phyloP scores from a whole-genome alignment of 2,113 vertebrate genomes.

The Nycticorax nycticorax region DNA sequence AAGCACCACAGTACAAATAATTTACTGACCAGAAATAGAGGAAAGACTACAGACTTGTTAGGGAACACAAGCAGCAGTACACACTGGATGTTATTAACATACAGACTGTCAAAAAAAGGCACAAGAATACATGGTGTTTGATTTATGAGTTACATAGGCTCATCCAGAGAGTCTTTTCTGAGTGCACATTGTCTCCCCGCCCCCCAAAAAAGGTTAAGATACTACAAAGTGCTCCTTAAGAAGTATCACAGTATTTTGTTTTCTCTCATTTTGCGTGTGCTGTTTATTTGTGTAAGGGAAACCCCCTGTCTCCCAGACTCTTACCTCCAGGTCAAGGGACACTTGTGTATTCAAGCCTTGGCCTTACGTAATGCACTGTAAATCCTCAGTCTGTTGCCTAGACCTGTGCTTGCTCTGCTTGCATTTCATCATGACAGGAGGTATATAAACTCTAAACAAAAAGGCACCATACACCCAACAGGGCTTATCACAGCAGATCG shows the following conservation, averaged over 20 bases:
- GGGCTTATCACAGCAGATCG: neutral
- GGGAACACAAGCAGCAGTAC: neutral
- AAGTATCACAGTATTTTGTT: neutral
- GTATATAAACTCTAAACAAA: neutral
- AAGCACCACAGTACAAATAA: neutral
- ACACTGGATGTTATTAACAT: neutral
- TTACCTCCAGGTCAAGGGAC: neutral
- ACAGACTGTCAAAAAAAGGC: neutral
- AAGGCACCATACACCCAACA: neutral
- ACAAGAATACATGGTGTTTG: neutral
- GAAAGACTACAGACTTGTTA: neutral
- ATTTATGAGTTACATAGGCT: neutral
- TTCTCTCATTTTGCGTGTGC: neutral
- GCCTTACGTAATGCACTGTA: neutral
- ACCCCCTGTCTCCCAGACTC: neutral
- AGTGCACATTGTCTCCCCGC: neutral
- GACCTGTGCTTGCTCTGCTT: neutral
- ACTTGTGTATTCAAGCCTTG: neutral
- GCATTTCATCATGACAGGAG: neutral
- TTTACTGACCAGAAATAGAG: neutral
- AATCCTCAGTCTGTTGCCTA: neutral
- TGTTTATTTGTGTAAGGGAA: neutral
- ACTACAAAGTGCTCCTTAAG: neutral
- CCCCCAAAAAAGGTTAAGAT: neutral
- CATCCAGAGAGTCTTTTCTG: neutral